These are phyloP conservation scores for Neuroterus valhalla DNA, from an alignment of 1,140 invertebrate genomes.

Conservation along the genomic window DNA sequence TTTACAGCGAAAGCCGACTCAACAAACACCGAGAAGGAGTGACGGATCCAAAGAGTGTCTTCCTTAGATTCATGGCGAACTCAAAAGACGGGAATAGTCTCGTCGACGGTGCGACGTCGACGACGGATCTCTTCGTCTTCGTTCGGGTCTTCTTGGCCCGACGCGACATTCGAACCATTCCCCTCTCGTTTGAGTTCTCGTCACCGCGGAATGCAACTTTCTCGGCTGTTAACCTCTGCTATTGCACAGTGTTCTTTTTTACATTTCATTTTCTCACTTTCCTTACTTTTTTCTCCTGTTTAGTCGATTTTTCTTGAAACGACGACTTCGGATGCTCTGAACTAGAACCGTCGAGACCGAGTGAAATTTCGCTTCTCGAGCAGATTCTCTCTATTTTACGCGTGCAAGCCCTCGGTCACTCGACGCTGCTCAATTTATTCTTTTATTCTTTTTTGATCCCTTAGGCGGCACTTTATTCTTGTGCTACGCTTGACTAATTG, in stretches of 20 bases:
- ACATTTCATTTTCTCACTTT: constrained; percentile 31
- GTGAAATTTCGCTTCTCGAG: constrained; percentile 44
- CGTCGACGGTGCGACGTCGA: constrained; percentile 56
- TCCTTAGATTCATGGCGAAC: constrained; percentile 47
- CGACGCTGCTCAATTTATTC: constrained; percentile 19
- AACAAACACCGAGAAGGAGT: constrained; percentile 52
- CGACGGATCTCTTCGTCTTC: constrained; percentile 31
- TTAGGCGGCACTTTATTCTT: constrained; percentile 27
- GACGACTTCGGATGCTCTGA: constrained; percentile 43
- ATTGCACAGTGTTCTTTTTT: constrained; percentile 24
- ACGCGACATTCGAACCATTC: not conserved
- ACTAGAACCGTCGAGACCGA: constrained; percentile 43
- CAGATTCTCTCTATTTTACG: constrained; percentile 45
- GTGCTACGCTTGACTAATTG: constrained; percentile 24
- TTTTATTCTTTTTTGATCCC: constrained; percentile 10
- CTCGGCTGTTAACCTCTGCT: constrained; percentile 49
- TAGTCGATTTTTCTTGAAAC: constrained; percentile 33
- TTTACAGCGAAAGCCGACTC: constrained; percentile 50
- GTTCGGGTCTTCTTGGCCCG: not conserved
- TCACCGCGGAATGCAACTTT: constrained; percentile 49
- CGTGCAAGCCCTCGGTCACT: constrained; percentile 12
- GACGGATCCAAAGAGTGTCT: constrained; percentile 47
- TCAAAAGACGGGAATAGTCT: constrained; percentile 63
- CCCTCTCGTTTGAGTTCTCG: constrained; percentile 32
- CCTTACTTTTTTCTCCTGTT: constrained; percentile 40